Percentiles rank a stretch among this genome's conserved stretches.
Evolutionary conservation across 53 echinoderm and acorn worm genomes (phyloP).

Genomic region (Mesocentrotus franciscanus): DNA sequence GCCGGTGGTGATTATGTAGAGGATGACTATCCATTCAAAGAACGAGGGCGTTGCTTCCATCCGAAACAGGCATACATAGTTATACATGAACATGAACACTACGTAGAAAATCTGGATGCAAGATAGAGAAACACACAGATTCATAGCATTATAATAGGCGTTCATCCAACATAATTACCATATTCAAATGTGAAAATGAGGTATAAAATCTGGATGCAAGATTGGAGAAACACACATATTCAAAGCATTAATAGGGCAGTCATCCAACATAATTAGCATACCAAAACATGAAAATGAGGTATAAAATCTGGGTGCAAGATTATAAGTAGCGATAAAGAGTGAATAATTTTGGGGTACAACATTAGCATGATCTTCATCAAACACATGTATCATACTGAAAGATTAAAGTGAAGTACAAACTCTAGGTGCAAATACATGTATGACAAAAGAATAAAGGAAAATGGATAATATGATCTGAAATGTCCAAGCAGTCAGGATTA

Average conservation of each 20-base stretch:
- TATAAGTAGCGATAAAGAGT: neutral
- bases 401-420: neutral
- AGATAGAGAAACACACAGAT: neutral
- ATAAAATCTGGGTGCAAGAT: neutral
- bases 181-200: no score
- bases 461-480: no score
- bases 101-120: slow-evolving; percentile 81
- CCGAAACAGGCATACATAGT: slow-evolving; percentile 78
- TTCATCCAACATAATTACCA: neutral
- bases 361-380: neutral
- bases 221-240: neutral
- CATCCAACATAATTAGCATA: neutral
- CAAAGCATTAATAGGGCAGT: no score
- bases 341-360: no score
- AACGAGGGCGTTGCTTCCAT: slow-evolving; percentile 69
- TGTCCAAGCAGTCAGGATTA: no score
- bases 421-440: neutral
- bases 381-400: neutral
- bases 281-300: neutral
- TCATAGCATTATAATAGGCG: neutral
- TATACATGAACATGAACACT: slow-evolving; percentile 82
- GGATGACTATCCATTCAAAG: slow-evolving; percentile 83
- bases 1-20: slow-evolving; percentile 86
- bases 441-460: no score
- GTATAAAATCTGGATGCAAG: neutral